phyloP scores from a whole-genome alignment of 2,113 vertebrate species.

The Bufo gargarizans region DNA sequence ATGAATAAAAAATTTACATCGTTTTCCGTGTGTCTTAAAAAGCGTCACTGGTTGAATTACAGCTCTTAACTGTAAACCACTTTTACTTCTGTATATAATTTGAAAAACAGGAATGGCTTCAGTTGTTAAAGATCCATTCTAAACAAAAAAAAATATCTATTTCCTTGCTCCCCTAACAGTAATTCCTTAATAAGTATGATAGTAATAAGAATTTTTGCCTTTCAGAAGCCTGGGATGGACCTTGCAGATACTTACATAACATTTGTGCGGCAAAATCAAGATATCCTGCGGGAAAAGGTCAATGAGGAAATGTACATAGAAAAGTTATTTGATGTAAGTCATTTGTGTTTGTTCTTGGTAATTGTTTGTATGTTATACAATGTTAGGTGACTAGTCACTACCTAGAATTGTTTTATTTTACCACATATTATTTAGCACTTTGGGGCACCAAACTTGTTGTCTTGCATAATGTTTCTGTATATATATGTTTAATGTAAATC shows the following conservation, averaged over 20 bases:
- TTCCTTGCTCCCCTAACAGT: background rate
- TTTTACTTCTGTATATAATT: background rate
- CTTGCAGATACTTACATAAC: slow-evolving; percentile 94
- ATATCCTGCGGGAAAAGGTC: slow-evolving; percentile 90
- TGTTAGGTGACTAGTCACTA: background rate
- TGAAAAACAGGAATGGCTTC: background rate
- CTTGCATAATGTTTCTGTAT: background rate
- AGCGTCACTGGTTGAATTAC: background rate
- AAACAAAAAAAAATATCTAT: background rate
- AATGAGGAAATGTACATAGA: slow-evolving; percentile 92
- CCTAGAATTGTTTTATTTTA: background rate
- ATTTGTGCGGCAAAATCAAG: slow-evolving; percentile 96
- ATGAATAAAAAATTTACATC: too few species aligned
- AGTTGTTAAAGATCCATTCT: background rate
- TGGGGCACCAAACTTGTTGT: background rate
- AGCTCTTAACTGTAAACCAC: background rate
- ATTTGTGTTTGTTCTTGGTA: background rate
- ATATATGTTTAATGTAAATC: background rate
- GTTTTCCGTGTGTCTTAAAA: background rate
- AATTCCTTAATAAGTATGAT: slow-evolving; percentile 6
- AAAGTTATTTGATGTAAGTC: slow-evolving; percentile 94
- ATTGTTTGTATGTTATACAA: background rate
- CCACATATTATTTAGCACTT: background rate
- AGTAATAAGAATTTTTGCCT: slow-evolving; percentile 1
- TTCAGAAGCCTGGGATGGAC: slow-evolving; percentile 94